Evolutionary conservation across 1,140 invertebrate genomes (phyloP), one percentile per base, ranked within the genome.

Genomic region (Aphelinus certus): DNA sequence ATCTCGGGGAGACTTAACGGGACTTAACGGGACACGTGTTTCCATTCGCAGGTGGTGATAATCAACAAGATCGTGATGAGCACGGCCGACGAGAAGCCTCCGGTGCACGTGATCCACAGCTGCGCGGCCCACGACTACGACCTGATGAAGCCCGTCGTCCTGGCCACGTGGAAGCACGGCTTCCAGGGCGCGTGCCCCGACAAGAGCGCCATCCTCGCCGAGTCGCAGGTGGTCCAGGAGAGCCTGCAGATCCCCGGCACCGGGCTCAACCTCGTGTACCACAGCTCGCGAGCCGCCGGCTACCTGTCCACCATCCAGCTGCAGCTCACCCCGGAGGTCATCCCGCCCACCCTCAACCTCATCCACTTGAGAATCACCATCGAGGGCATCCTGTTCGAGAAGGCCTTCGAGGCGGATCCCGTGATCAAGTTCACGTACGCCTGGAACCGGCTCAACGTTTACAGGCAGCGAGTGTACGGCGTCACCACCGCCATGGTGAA

Each of bases 361-460:
- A 96, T 98, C 69, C 95, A 98, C 83, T 87, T 98, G 48, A 89
- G 94, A 75, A 98, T 97, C 55, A 96, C 95, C 1, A 97, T 99
- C 69, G 96, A 98, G 86, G 98, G 98, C 10, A 96, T 96, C 62
- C 87, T 97, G 0, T 97, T 97, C 81, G 95, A 98, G 81, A 96
- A 96, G 82, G 92, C 91, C 0, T 98, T 99, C 83, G 97, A 98
- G 86, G 97, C 97, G 0, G 96, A 98, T 88, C 95, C 96, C 1
- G 92, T 96, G 7, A 96, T 99, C 61, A 98, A 97, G 84, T 98
- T 97, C 83, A 98, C 96, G 0, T 99, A 97, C 83, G 93, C 96
- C 0, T 99, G 97, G 98, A 97, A 98, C 83, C 90, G 97, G 76
- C 88, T 96, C 2, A 99, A 99, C 84, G 96, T 98, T n/a, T 99